Percentiles rank a stretch among this genome's conserved stretches.
Evolutionary conservation across 2,888 invertebrate species (phyloP).

Genomic region (Pristionchus arcanus): DNA sequence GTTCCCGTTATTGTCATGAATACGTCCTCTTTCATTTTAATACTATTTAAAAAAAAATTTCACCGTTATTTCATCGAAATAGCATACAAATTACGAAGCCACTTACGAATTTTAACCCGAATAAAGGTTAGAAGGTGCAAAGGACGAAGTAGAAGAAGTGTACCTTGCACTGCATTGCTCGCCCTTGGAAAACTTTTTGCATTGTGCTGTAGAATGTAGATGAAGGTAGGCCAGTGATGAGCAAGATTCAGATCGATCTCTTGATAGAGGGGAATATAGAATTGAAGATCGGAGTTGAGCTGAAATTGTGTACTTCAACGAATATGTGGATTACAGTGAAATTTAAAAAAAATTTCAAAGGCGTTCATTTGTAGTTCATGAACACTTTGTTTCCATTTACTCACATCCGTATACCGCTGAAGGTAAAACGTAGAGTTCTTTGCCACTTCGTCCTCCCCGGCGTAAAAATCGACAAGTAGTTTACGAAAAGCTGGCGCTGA

Average conservation of each 20-base stretch:
- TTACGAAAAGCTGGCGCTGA: constrained; percentile 48
- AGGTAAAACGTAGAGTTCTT: constrained; percentile 64
- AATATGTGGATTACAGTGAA: no score
- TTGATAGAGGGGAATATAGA: constrained; percentile 67
- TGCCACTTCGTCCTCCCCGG: constrained; percentile 56
- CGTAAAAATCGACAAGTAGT: constrained; percentile 62
- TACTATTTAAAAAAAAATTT: no score
- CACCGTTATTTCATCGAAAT: no score
- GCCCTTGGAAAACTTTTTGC: not conserved
- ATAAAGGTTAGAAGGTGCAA: not conserved
- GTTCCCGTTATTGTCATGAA: no score
- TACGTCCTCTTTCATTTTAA: no score
- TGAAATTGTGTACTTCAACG: no score
- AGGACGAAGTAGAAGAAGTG: no score
- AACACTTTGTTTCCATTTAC: not conserved
- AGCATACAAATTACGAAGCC: not conserved
- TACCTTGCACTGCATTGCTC: constrained; percentile 16
- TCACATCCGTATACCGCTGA: constrained; percentile 62
- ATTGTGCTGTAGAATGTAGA: constrained; percentile 44
- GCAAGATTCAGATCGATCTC: constrained; percentile 64
- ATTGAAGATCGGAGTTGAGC: constrained; percentile 68
- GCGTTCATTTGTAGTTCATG: not conserved
- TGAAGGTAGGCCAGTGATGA: constrained; percentile 37
- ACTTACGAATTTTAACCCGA: not conserved
- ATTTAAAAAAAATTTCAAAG: no score